Base-by-base conservation (phyloP, 2,888 invertebrate genomes). In the Callinectes sapidus region DNA sequence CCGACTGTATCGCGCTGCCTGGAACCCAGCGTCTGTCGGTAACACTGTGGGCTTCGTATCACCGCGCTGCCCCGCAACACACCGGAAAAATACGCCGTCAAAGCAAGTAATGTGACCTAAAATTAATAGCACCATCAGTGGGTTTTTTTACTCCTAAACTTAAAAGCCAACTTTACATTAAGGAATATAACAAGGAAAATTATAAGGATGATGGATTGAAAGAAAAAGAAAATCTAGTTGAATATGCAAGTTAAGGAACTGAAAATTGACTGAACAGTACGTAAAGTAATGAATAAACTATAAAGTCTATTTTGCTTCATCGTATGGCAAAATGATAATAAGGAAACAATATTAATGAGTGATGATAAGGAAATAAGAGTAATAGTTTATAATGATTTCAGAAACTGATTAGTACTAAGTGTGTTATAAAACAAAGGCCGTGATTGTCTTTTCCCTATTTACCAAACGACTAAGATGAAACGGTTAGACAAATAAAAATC, bases 101-200 rank as follows among this genome's bases (percentile, higher is more conserved):
- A 28, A 86, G 39, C 14, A 90, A 61, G n/a, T 48, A 71, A 86
- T 86, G 66, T 23, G 86, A 90, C 54, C 90, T 90, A 90, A 90
- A 90, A 86, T 90, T 90, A 90, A 87, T 90, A 90, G 90, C 90
- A 90, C 90, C 90, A 90, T 90, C 61, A 54, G 23, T 28, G 71
- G 39, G 28, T 28, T 66, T 89, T 88, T 88, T 61, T 88, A 87
- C 54, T 88, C 88, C 35, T 35, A 28, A 54, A 88, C 16, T 35
- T 61, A 88, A 61, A 55, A 18, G 48, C 10, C 48, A 48, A 48
- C 5, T 5, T 48, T 48, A 48, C 10, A 48, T 48, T 48, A 48
- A 48, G 48, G 48, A 42, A 48, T 48, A 23, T 42, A 18, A 48
- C 14, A 54, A n/a, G 48, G 87, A 87, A 48, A 87, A 14, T 2